These are phyloP conservation scores for Scolopax rusticola DNA, from an alignment of 2,797 vertebrate genomes.

Conservation along the genomic window DNA sequence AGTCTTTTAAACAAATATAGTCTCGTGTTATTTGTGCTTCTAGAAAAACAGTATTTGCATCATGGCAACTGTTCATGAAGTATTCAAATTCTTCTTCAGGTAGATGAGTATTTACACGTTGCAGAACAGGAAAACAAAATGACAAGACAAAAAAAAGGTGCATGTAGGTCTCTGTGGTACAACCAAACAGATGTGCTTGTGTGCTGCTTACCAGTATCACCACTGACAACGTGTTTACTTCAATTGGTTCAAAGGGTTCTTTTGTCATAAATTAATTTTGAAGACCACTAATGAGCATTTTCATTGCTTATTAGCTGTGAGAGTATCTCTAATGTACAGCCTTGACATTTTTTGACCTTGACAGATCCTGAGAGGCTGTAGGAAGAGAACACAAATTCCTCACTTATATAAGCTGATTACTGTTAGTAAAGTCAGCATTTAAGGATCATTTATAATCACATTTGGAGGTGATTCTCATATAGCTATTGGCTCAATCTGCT, in stretches of 20 bases:
- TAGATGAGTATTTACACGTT: accelerated
- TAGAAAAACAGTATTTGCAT: background rate
- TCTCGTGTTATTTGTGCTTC: background rate
- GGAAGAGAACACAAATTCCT: slow-evolving; percentile 47
- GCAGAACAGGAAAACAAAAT: background rate
- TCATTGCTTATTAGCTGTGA: background rate
- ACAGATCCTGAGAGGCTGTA: slow-evolving; percentile 26
- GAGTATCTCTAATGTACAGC: slow-evolving; percentile 37
- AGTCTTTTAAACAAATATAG: background rate
- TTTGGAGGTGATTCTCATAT: slow-evolving; percentile 41
- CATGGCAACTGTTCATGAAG: background rate
- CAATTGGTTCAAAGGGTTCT: background rate
- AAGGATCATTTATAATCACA: slow-evolving; percentile 71
- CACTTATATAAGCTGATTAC: slow-evolving; percentile 62
- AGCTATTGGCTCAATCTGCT: slow-evolving; percentile 34
- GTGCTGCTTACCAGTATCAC: background rate
- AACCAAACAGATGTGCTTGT: background rate
- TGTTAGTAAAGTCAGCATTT: slow-evolving; percentile 55
- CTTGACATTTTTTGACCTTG: slow-evolving; percentile 50
- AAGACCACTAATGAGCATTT: background rate
- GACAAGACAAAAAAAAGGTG: background rate
- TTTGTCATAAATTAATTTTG: slow-evolving; percentile 9
- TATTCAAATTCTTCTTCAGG: background rate
- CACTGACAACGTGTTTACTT: background rate
- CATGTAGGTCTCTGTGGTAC: background rate